Conservation (phyloP, 2,797 vertebrate genomes). For the Pteropus rufus region DNA sequence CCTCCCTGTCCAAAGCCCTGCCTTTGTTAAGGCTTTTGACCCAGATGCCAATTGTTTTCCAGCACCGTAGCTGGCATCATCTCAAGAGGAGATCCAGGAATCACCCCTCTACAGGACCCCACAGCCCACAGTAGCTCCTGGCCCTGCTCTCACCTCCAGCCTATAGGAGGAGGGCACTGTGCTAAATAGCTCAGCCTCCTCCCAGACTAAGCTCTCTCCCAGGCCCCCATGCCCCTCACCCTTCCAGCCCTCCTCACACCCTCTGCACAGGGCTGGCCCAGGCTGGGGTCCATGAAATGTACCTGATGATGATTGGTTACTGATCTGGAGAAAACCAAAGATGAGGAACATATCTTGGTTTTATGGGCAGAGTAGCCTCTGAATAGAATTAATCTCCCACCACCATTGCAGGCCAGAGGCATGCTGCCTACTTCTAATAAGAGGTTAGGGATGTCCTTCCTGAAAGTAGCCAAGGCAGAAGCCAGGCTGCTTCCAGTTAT, state of each 20-base stretch:
- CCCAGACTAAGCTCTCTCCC: neutral
- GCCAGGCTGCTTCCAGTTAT: neutral
- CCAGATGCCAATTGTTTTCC: neutral
- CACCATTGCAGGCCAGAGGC: neutral
- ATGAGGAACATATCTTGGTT: neutral
- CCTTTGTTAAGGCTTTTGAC: neutral
- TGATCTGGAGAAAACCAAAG: neutral
- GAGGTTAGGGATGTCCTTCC: neutral
- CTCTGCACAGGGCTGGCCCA: neutral
- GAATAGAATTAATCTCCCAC: neutral
- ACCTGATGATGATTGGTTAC: neutral
- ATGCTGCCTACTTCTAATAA: no score
- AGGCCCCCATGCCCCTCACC: no score
- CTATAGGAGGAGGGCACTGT: no score
- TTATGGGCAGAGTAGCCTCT: neutral
- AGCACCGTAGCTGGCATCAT: neutral
- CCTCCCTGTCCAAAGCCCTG: accelerated
- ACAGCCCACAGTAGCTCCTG: neutral
- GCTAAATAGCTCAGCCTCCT: no score
- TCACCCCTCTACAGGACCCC: no score
- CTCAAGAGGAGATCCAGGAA: neutral
- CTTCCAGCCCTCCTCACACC: neutral
- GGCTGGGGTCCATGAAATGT: accelerated
- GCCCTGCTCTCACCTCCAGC: neutral
- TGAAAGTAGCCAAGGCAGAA: no score